phyloP scores from a whole-genome alignment of 2,113 vertebrate species.

The Riparia riparia region DNA sequence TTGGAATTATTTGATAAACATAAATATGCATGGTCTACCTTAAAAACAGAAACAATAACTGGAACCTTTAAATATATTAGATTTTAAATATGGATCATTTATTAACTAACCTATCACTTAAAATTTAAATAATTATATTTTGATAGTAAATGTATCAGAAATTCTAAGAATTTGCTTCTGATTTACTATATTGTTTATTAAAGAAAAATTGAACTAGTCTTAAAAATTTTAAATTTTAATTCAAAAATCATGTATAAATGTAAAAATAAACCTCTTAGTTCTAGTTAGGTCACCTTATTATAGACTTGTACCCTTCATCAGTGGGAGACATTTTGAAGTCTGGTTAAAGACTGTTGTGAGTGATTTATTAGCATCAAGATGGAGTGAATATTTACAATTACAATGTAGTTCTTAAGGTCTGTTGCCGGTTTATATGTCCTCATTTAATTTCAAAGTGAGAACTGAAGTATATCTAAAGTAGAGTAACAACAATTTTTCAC shows the following conservation, averaged over 20 bases:
- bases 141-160: background rate
- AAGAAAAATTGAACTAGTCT: background rate
- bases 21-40: background rate
- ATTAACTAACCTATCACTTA: background rate
- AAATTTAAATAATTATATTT: background rate
- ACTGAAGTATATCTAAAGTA: conserved; percentile 37
- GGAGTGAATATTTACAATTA: conserved; percentile 55
- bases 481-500: conserved; percentile 42
- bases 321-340: conserved; percentile 36
- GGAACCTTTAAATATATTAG: background rate
- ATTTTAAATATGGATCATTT: background rate
- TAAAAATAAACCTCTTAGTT: background rate
- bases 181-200: background rate
- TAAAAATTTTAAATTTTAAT: background rate
- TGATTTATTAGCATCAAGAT: conserved; percentile 50
- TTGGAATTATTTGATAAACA: background rate
- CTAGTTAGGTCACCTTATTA: background rate
- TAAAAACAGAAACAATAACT: background rate
- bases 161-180: background rate
- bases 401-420: conserved; percentile 21
- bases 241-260: background rate
- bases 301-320: background rate
- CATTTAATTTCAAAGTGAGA: conserved; percentile 35
- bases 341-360: conserved; percentile 54
- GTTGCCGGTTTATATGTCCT: background rate